phyloP scores from a whole-genome alignment of 2,113 vertebrate genomes.

The Aix galericulata region DNA sequence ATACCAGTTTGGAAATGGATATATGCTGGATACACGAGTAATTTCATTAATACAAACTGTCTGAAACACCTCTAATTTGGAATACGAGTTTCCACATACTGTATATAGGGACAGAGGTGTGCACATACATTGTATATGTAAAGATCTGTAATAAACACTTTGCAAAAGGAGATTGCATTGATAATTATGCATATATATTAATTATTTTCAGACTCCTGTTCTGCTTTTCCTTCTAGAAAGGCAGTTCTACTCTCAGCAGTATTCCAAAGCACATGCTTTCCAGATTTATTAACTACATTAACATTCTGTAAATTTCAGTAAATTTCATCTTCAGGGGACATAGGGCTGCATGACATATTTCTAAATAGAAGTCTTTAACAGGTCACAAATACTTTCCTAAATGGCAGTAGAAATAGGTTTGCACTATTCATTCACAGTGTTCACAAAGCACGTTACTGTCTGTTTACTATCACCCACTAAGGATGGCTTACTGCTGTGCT shows the following conservation, averaged over 20 bases:
- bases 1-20: background rate
- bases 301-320: background rate
- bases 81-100: constrained; percentile 36
- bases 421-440: background rate
- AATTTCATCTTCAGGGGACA: background rate
- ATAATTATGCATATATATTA: constrained; percentile 44
- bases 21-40: background rate
- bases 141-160: constrained; percentile 59
- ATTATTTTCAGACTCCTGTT: constrained; percentile 46
- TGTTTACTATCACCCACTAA: background rate
- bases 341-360: background rate
- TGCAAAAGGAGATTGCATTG: constrained; percentile 49
- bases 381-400: background rate
- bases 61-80: constrained; percentile 37
- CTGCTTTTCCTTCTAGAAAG: constrained; percentile 31
- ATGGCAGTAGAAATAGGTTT: background rate
- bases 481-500: background rate
- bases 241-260: background rate
- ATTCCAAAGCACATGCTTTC: background rate
- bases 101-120: constrained; percentile 23
- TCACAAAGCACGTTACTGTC: background rate
- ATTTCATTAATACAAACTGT: background rate
- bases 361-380: constrained; percentile 5
- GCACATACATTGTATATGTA: constrained; percentile 24
- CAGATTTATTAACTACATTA: background rate